Evolutionary conservation across 2,113 vertebrate species (phyloP).

Genomic region (Phalacrocorax brasilianus): DNA sequence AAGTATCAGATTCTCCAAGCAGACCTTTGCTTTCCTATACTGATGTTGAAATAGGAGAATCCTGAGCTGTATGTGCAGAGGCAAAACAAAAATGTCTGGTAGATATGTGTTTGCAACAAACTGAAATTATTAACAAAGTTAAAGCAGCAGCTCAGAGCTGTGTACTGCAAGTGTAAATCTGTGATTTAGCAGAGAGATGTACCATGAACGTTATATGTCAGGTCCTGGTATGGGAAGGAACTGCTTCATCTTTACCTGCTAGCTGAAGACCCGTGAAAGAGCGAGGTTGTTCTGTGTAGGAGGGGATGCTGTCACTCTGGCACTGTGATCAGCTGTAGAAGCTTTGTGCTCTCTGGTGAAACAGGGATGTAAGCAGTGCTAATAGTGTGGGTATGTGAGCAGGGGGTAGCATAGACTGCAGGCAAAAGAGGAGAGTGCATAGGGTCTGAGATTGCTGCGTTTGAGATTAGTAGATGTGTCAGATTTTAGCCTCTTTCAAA

Average conservation of each 20-base stretch:
- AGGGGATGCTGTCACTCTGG: background rate
- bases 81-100: background rate
- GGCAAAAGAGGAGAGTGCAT: background rate
- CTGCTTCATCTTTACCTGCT: background rate
- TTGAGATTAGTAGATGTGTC: background rate
- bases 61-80: background rate
- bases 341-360: background rate
- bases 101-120: background rate
- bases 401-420: background rate
- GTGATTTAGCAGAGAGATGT: background rate
- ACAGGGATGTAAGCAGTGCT: background rate
- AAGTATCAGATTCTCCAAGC: background rate
- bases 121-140: background rate
- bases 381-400: rapidly evolving
- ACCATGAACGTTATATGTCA: background rate
- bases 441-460: background rate
- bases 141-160: background rate
- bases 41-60: background rate
- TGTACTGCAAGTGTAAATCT: background rate
- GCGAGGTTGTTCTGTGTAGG: background rate
- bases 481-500: background rate
- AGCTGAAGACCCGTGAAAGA: background rate
- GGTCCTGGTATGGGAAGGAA: background rate
- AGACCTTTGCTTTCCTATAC: background rate
- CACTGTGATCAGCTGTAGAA: background rate